phyloP scores from a whole-genome alignment of 2,888 invertebrate species.

The Lithophane leautieri region DNA sequence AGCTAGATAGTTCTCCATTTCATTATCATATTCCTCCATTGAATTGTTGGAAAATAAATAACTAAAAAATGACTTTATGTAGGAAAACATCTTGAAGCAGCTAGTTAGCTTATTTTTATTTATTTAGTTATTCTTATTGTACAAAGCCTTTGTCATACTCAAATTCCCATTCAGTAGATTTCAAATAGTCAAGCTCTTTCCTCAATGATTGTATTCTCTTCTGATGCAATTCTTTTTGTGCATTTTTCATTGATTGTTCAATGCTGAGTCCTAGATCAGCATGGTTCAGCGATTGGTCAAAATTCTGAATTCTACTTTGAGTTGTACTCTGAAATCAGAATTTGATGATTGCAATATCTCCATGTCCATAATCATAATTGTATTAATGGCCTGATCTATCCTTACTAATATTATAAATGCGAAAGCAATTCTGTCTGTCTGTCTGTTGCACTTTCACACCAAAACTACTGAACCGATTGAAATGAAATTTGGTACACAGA shows the following conservation, averaged over 20 bases:
- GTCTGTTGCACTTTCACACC: too few species aligned
- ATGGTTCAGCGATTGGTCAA: conserved; percentile 88
- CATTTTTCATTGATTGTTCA: conserved; percentile 89
- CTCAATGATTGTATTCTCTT: conserved; percentile 93
- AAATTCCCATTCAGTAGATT: conserved; percentile 95
- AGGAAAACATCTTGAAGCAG: conserved; percentile 82
- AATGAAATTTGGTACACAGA: too few species aligned
- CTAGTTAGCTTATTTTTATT: conserved; percentile 16
- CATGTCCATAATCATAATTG: background rate
- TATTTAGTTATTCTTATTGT: conserved; percentile 77
- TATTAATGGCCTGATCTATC: background rate
- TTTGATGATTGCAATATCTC: background rate
- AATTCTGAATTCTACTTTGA: conserved; percentile 80
- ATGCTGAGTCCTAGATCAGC: conserved; percentile 89
- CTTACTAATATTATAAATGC: too few species aligned
- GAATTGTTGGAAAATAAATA: conserved; percentile 76
- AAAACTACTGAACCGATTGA: too few species aligned
- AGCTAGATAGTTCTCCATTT: conserved; percentile 78
- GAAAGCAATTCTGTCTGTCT: too few species aligned
- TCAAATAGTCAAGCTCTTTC: conserved; percentile 94
- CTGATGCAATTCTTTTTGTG: conserved; percentile 92
- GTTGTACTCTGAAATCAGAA: conserved; percentile 77
- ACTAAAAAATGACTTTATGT: conserved; percentile 81
- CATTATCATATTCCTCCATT: conserved; percentile 72
- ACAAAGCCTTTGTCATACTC: conserved; percentile 93